phyloP scores from a whole-genome alignment of 2,113 vertebrate species.

The Australoheros scitulus region DNA sequence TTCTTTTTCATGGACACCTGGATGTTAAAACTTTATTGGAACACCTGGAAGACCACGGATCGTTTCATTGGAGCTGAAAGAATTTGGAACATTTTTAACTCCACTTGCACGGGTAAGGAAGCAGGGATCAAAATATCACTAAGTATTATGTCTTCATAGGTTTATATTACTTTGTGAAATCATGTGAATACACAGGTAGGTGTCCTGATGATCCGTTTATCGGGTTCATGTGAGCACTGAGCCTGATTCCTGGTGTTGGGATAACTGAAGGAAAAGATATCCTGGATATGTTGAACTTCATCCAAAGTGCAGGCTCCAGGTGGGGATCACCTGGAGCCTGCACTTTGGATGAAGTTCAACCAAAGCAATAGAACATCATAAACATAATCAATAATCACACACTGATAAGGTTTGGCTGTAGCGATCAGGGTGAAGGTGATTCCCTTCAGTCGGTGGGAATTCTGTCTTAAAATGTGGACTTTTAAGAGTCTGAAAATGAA shows the following conservation, averaged over 20 bases:
- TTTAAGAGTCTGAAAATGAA: neutral
- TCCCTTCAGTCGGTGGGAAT: neutral
- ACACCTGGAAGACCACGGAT: neutral
- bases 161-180: neutral
- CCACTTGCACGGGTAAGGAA: neutral
- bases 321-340: too few relatives aligned
- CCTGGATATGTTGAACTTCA: neutral
- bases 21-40: neutral
- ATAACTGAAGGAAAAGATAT: neutral
- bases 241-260: neutral
- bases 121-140: neutral
- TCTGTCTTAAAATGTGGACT: neutral
- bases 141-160: neutral
- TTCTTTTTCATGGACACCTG: neutral
- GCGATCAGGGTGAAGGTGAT: neutral
- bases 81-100: neutral
- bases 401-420: neutral
- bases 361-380: neutral
- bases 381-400: neutral
- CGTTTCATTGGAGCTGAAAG: neutral
- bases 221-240: neutral
- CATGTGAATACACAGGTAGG: neutral
- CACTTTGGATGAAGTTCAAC: too few relatives aligned
- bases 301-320: neutral
- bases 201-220: neutral